These are phyloP conservation scores for Pelmatolapia mariae DNA, from an alignment of 2,113 vertebrate genomes.

Conservation along the genomic window DNA sequence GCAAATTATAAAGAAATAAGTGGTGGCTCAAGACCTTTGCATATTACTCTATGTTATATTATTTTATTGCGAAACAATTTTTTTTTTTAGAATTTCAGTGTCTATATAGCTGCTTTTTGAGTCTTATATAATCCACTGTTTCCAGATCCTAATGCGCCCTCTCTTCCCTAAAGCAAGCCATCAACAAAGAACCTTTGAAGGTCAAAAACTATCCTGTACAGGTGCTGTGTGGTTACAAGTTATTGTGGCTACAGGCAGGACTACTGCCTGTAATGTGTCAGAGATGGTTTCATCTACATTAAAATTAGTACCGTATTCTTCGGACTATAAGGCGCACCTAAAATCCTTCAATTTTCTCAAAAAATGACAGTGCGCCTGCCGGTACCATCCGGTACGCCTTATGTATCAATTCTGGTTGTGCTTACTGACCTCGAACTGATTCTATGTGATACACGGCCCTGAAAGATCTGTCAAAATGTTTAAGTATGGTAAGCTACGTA, in stretches of 20 bases:
- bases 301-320: neutral
- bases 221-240: neutral
- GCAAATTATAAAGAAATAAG: neutral
- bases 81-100: neutral
- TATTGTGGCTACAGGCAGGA: neutral
- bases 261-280: neutral
- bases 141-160: neutral
- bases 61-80: neutral
- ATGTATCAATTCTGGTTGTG: neutral
- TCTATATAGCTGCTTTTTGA: neutral
- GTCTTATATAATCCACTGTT: neutral
- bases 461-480: neutral
- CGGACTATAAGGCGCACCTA: neutral
- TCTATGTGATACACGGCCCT: neutral
- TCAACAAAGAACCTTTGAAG: neutral
- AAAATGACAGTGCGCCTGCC: neutral
- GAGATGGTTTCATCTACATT: neutral
- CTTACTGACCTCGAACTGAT: neutral
- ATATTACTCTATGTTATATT: neutral
- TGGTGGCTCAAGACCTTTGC: neutral
- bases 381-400: accelerated
- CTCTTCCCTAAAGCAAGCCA: neutral
- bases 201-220: neutral
- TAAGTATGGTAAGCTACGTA: neutral
- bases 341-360: neutral